Base-by-base conservation (phyloP, 2,888 invertebrate species). In the Flexamia atlantica region DNA sequence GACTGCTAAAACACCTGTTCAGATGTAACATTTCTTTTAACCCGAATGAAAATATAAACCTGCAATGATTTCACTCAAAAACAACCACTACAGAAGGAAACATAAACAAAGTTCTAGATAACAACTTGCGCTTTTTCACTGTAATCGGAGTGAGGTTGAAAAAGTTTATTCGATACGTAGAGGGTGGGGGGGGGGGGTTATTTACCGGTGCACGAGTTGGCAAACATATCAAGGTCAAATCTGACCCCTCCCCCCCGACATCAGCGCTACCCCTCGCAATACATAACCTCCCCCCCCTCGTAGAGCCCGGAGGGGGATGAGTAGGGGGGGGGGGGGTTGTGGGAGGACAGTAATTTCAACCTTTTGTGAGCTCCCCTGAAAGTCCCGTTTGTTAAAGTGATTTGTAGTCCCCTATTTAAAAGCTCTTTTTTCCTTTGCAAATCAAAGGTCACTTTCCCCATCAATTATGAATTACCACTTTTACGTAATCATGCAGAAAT, bases 401-500 rank as follows among this genome's bases (percentile, higher is more conserved):
- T 70, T 70, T 70, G 70, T 70, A 40, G 70, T 28, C 40, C 70
- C 70, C 70, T 70, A 70, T 70, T 70, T n/a, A n/a, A n/a, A 70
- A 70, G 23, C 36, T 14, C 70, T 40, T n/a, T 64, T 70, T 30
- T 40, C 70, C 70, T 70, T 70, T 70, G 70, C 32, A n/a, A 70
- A 70, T 40, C 70, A 70, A 36, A 70, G 23, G n/a, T n/a, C n/a
- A n/a, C n/a, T n/a, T n/a, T n/a, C n/a, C n/a, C n/a, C n/a, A n/a
- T n/a, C n/a, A n/a, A n/a, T n/a, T n/a, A n/a, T n/a, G n/a, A n/a
- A n/a, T n/a, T n/a, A n/a, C n/a, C n/a, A n/a, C n/a, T n/a, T n/a
- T n/a, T n/a, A n/a, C n/a, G n/a, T n/a, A n/a, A n/a, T n/a, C n/a
- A n/a, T n/a, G n/a, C n/a, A n/a, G n/a, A n/a, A n/a, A n/a, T n/a